Evolutionary conservation across 2,888 invertebrate species (phyloP), one percentile per base, ranked within the genome.

Genomic region (Caenorhabditis angaria): DNA sequence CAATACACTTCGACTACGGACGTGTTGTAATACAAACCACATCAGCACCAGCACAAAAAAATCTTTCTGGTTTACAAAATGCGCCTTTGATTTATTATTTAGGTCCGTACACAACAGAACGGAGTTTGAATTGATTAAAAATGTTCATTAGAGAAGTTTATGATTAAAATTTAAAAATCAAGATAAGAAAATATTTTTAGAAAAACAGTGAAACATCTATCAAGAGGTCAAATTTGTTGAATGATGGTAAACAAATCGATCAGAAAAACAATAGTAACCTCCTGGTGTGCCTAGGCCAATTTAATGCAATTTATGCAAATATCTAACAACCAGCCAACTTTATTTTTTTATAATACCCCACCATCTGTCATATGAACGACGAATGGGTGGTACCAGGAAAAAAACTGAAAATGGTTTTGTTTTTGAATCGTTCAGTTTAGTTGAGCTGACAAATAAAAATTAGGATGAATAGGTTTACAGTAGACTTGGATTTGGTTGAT

Each of bases 1-100:
- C 41, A 41, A 41, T 41, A 41, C 41, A 41, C 41, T 41, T 41
- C 41, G 41, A 18, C n/a, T n/a, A 41, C 41, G 41, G 41, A 41
- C 41, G 14, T 41, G 41, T 41, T 41, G 41, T 41, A 41, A 41
- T 18, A 41, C 18, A 12, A 41, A 18, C 5, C 41, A 41, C 18
- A n/a, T n/a, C n/a, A n/a, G n/a, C n/a, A n/a, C n/a, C n/a, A n/a
- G n/a, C n/a, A n/a, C n/a, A n/a, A n/a, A n/a, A n/a, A n/a, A n/a
- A n/a, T n/a, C n/a, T n/a, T n/a, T n/a, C n/a, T n/a, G n/a, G n/a
- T 10, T 12, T 14, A 14, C 2, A 14, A 41, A 41, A 41, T 14
- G 18, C 41, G 41, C 14, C 41, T 12, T 14, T 41, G 12, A 18
- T 41, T 18, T 2, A 10, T 14, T 41, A 41, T 41, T 41, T 12